Evolutionary conservation across 1,140 invertebrate species (phyloP), one percentile per base, ranked within the genome.

Genomic region (Micrasema longulum): DNA sequence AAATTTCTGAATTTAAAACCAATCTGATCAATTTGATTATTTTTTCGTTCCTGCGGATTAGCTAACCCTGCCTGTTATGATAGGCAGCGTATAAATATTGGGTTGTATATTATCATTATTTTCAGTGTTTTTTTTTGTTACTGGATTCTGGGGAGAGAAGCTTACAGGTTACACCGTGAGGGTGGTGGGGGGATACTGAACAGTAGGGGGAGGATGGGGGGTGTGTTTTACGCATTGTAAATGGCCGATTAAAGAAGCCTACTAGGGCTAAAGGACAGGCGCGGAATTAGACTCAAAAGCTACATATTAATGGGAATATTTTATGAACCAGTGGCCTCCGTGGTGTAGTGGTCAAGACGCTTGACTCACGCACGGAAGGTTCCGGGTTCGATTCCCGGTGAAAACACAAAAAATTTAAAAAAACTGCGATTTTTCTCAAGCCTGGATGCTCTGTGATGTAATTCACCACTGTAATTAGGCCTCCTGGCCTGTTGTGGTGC

Each of bases 91-190:
- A 76, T 72, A 76, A 76, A 76, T 76, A 76, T 76, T 76, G 74
- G 70, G 70, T 68, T 65, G 67, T 76, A 71, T 76, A 76, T 72
- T 76, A 76, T 72, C 71, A 75, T 75, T 75, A 75, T 71, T 75
- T 75, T 75, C 73, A 75, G 53, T 75, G 73, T 75, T 75, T 70
- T 70, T 73, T 71, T 70, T 47, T 23, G 43, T 74, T 55, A 38
- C 47, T 57, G 43, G 67, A 60, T 50, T 43, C 60, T 41, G 14
- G 43, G 41, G 43, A 50, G 67, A 66, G 71, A 68, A 45, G 62
- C 60, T 65, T 18, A 60, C 60, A 63, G 60, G 36, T 38, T 60
- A 14, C 55, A 38, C 20, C 31, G 20, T 20, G 14, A 43, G 45
- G 48, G 22, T 14, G 20, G 16, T 35, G 41, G 31, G 70, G 63